A percentile compares a stretch with the other conserved stretches of the same genome.
phyloP scores from a whole-genome alignment of 2,888 invertebrate species.

The Agrotis ipsilon region DNA sequence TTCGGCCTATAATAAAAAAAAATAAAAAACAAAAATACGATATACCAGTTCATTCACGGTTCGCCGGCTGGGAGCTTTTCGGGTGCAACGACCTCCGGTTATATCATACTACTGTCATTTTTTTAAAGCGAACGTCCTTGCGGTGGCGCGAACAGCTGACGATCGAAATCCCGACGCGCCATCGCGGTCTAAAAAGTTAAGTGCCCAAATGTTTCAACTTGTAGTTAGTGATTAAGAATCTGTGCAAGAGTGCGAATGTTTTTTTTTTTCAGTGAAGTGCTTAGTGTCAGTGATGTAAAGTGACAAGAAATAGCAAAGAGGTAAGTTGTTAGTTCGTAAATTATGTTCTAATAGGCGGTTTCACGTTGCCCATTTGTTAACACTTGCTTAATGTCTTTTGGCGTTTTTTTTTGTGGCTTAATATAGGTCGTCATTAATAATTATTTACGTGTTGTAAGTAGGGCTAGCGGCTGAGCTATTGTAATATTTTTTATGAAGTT shows the following conservation, averaged over 20 bases:
- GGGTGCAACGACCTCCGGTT: slow-evolving; percentile 82
- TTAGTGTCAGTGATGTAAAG: slow-evolving; percentile 64
- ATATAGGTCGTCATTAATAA: slow-evolving; percentile 34
- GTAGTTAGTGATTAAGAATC: slow-evolving; percentile 52
- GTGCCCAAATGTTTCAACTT: slow-evolving; percentile 54
- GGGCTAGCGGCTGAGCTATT: slow-evolving; percentile 21
- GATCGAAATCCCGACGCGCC: slow-evolving; percentile 60
- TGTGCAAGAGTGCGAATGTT: slow-evolving; percentile 67
- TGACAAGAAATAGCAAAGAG: slow-evolving; percentile 49
- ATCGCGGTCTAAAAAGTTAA: slow-evolving; percentile 56
- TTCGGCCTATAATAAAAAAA: slow-evolving; percentile 63
- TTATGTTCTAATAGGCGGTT: slow-evolving; percentile 32
- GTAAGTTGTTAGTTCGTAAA: slow-evolving; percentile 61
- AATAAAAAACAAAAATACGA: slow-evolving; percentile 73
- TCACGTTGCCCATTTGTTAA: slow-evolving; percentile 47
- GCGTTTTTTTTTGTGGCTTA: slow-evolving; percentile 37
- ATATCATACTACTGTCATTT: slow-evolving; percentile 77
- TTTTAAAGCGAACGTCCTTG: slow-evolving; percentile 83
- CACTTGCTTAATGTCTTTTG: slow-evolving; percentile 47
- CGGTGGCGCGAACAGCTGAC: slow-evolving; percentile 84
- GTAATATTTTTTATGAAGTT: slow-evolving; percentile 30
- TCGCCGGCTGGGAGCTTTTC: slow-evolving; percentile 77
- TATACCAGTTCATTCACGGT: slow-evolving; percentile 84
- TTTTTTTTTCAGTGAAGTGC: slow-evolving; percentile 67
- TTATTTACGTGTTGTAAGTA: slow-evolving; percentile 40